These are phyloP conservation scores for Bibio marci DNA, from an alignment of 2,888 invertebrate species.

Conservation along the genomic window DNA sequence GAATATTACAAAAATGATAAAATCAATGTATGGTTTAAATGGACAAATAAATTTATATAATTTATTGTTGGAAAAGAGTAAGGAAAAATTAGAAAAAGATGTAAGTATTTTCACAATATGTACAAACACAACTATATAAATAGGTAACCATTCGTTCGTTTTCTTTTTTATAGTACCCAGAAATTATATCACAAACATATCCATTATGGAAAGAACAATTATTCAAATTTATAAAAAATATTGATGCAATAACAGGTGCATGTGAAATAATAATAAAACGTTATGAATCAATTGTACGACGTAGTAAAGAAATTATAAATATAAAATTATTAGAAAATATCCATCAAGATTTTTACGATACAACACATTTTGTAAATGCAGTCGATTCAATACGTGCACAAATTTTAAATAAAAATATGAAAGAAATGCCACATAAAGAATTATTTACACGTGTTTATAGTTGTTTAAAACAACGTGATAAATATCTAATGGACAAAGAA, in stretches of 20 bases:
- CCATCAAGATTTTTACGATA: slow-evolving; percentile 11
- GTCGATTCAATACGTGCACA: slow-evolving; percentile 2
- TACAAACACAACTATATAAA: not conserved
- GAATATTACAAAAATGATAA: slow-evolving; percentile 1
- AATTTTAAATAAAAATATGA: slow-evolving; percentile 1
- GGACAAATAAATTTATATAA: not conserved
- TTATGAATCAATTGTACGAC: slow-evolving; percentile 10
- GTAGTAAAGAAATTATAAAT: slow-evolving; percentile 9
- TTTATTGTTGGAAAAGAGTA: not conserved
- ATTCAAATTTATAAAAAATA: slow-evolving; percentile 2
- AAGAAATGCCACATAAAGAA: slow-evolving; percentile 3
- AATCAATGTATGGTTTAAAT: not conserved
- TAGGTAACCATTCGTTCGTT: not conserved
- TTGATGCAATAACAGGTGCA: not conserved
- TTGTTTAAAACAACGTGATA: slow-evolving; percentile 9
- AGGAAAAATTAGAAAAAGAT: not conserved
- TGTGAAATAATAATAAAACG: slow-evolving; percentile 5
- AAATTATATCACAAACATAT: not conserved
- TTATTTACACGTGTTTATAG: slow-evolving; percentile 7
- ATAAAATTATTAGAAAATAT: slow-evolving; percentile 7
- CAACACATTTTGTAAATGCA: not conserved
- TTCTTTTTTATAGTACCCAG: not conserved
- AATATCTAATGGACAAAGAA: slow-evolving; percentile 2
- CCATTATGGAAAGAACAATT: slow-evolving; percentile 2
- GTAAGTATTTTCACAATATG: not conserved